Conservation (phyloP, 2,113 vertebrate genomes). For the Panthera leo region DNA sequence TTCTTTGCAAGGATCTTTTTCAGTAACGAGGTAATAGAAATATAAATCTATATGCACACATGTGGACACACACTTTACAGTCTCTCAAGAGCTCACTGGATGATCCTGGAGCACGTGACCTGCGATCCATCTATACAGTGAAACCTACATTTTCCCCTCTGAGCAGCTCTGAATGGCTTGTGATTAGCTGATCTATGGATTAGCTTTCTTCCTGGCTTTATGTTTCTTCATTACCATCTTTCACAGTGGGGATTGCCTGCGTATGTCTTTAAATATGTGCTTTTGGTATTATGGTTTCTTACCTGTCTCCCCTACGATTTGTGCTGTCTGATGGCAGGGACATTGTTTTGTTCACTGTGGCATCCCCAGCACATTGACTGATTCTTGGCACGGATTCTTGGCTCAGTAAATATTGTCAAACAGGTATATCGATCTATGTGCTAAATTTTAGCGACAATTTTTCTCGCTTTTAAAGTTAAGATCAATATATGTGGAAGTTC, state of each 20-base stretch:
- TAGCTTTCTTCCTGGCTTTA: not conserved
- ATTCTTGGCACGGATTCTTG: not conserved
- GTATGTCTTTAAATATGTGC: not conserved
- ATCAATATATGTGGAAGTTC: not conserved
- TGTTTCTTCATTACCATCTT: not conserved
- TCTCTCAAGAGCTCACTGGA: not conserved
- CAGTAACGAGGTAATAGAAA: not conserved
- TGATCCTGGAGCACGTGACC: no score
- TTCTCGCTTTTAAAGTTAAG: not conserved
- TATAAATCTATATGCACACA: rapidly evolving
- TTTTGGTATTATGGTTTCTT: not conserved
- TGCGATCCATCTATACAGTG: rapidly evolving
- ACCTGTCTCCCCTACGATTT: not conserved
- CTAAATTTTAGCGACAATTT: not conserved
- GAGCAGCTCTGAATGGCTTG: not conserved
- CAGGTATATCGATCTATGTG: no score
- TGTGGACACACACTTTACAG: rapidly evolving
- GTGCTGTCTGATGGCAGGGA: not conserved
- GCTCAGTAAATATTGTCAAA: not conserved
- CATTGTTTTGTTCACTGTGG: not conserved
- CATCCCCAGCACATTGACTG: not conserved
- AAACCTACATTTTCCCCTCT: not conserved
- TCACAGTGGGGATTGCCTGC: no score
- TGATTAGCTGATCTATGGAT: not conserved
- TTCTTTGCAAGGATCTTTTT: not conserved